Evolutionary conservation across 2,888 invertebrate species (phyloP).

Genomic region (Empis stercorea): DNA sequence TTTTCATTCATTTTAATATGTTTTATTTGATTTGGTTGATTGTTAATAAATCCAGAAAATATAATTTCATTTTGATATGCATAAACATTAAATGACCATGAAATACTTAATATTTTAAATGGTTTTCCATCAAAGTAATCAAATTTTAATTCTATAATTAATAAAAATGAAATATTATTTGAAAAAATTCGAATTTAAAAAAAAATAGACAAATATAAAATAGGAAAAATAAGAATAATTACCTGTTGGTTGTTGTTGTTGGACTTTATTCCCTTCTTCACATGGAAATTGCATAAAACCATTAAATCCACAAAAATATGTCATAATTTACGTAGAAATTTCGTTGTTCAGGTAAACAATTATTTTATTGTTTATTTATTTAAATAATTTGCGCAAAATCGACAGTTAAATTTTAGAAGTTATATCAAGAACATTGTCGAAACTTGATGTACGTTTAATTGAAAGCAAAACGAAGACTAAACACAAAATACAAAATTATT

Average conservation of each 20-base stretch:
- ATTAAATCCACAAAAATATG: constrained; percentile 29
- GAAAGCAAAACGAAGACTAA: too few species aligned
- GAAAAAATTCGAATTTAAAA: background rate
- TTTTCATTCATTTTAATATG: constrained; percentile 14
- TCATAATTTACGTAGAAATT: background rate
- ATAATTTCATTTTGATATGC: constrained; percentile 16
- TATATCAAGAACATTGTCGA: too few species aligned
- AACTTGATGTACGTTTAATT: too few species aligned
- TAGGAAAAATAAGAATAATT: too few species aligned
- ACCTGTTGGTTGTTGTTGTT: constrained; percentile 8
- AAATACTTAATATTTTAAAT: constrained; percentile 14
- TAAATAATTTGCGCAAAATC: too few species aligned
- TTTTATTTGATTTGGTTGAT: constrained; percentile 11
- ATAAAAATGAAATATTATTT: constrained; percentile 2
- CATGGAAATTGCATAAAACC: constrained; percentile 27
- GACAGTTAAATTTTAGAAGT: too few species aligned
- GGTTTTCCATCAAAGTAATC: background rate
- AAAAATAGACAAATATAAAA: too few species aligned
- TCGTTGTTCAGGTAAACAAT: too few species aligned
- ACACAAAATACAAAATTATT: too few species aligned
- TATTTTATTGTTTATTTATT: too few species aligned
- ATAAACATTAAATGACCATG: constrained; percentile 27
- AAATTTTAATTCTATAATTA: too few species aligned
- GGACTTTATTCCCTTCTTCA: constrained; percentile 10
- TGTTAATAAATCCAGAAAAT: constrained; percentile 21